Percentiles rank a stretch among this genome's conserved stretches.
phyloP scores from a whole-genome alignment of 1,140 invertebrate species.

The Ladona fulva region DNA sequence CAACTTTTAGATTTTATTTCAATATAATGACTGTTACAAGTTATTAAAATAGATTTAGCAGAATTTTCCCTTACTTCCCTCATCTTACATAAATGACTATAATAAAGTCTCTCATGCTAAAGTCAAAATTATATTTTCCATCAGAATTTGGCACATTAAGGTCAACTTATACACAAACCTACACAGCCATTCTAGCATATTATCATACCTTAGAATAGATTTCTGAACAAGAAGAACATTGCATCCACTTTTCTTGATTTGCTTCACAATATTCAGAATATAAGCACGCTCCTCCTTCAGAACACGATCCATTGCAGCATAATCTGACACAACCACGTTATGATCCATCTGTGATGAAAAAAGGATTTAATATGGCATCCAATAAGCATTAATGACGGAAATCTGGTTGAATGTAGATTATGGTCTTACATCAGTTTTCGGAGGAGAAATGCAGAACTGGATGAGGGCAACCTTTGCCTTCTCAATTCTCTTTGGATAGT shows the following conservation, averaged over 20 bases:
- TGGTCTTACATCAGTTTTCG: conserved; percentile 89
- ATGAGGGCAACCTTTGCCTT: conserved; percentile 99
- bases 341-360: conserved; percentile 83
- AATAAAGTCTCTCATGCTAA: no score
- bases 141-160: no score
- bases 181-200: no score
- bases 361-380: not conserved
- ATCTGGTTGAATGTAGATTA: no score
- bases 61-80: no score
- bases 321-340: conserved; percentile 95
- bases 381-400: no score
- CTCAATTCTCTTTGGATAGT: conserved; percentile 87
- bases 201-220: conserved; percentile 77
- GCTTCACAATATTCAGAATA: conserved; percentile 97
- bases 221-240: conserved; percentile 98
- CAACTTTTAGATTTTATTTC: no score
- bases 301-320: conserved; percentile 97
- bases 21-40: no score
- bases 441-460: conserved; percentile 98
- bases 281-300: conserved; percentile 97
- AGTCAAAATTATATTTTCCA: no score
- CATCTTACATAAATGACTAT: no score
- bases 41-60: no score
- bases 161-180: no score
- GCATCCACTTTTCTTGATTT: conserved; percentile 97